Conservation (phyloP, 2,797 vertebrate species). For the Furcifer pardalis region DNA sequence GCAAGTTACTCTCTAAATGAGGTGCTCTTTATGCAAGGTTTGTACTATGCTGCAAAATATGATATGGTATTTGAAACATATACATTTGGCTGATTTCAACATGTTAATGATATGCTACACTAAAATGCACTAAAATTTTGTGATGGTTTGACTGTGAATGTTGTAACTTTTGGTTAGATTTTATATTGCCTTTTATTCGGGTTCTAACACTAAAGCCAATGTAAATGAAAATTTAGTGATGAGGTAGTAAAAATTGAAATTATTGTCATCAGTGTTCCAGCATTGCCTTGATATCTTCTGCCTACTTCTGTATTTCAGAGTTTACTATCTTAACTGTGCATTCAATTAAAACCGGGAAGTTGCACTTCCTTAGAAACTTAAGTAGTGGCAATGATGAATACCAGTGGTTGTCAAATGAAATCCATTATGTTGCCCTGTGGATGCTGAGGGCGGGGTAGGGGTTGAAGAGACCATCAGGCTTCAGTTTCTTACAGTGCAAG, state of each 20-base stretch:
- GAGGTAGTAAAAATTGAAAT: not conserved
- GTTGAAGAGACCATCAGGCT: not conserved
- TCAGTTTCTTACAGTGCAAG: not conserved
- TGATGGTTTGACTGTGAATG: conserved; percentile 47
- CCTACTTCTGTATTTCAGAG: not conserved
- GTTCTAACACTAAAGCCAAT: not conserved
- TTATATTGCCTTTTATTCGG: not conserved
- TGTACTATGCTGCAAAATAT: conserved; percentile 65
- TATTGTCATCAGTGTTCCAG: not conserved
- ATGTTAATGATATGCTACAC: conserved; percentile 68
- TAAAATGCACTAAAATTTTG: conserved; percentile 62
- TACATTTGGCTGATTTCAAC: conserved; percentile 50
- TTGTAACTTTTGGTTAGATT: not conserved
- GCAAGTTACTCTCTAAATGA: no score
- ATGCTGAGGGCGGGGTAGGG: not conserved
- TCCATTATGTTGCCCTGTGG: conserved; percentile 17
- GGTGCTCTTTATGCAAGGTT: no score
- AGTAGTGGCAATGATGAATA: conserved; percentile 31
- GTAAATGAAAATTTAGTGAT: not conserved
- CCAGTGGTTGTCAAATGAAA: conserved; percentile 26
- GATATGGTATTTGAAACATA: conserved; percentile 62
- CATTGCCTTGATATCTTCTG: not conserved
- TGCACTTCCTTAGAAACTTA: conserved; percentile 34
- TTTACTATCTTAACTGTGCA: conserved; percentile 19
- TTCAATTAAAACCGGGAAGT: conserved; percentile 30